Percentiles rank a stretch among this genome's conserved stretches.
These are phyloP conservation scores for Apotomis turbidana DNA, from an alignment of 2,888 invertebrate species.

Conservation along the genomic window DNA sequence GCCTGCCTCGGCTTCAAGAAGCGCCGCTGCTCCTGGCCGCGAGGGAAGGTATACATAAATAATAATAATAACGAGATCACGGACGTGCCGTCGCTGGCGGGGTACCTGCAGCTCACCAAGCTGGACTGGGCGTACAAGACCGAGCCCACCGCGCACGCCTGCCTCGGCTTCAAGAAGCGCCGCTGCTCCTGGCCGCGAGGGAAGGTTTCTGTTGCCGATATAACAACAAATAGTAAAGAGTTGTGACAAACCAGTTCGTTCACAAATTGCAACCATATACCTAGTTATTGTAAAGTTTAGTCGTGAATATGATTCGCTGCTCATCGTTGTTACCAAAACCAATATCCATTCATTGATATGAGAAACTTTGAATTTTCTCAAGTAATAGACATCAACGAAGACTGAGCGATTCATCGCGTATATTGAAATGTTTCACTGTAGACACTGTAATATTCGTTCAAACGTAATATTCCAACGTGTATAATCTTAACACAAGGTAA, in stretches of 20 bases:
- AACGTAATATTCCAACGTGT: too few species aligned
- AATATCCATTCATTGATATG: too few species aligned
- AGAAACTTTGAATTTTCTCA: background rate
- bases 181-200: conserved; percentile 95
- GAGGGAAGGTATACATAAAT: conserved; percentile 87
- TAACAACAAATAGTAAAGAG: too few species aligned
- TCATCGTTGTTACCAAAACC: too few species aligned
- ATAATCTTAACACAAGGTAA: background rate
- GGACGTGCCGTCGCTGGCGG: conserved; percentile 53
- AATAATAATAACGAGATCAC: too few species aligned
- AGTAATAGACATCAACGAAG: conserved; percentile 25
- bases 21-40: conserved; percentile 93
- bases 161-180: conserved; percentile 91
- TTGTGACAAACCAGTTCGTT: too few species aligned
- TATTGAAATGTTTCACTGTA: too few species aligned
- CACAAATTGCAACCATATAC: too few species aligned
- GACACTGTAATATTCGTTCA: too few species aligned
- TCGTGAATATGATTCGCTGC: too few species aligned
- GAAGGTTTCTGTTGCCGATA: conserved; percentile 71
- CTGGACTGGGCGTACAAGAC: conserved; percentile 96
- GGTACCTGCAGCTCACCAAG: conserved; percentile 92
- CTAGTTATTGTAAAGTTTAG: too few species aligned
- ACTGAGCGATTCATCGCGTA: background rate
- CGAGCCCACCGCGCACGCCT: conserved; percentile 91
- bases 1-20: conserved; percentile 93